These are phyloP conservation scores for Acleris cristana DNA, from an alignment of 2,888 invertebrate species.

Conservation along the genomic window DNA sequence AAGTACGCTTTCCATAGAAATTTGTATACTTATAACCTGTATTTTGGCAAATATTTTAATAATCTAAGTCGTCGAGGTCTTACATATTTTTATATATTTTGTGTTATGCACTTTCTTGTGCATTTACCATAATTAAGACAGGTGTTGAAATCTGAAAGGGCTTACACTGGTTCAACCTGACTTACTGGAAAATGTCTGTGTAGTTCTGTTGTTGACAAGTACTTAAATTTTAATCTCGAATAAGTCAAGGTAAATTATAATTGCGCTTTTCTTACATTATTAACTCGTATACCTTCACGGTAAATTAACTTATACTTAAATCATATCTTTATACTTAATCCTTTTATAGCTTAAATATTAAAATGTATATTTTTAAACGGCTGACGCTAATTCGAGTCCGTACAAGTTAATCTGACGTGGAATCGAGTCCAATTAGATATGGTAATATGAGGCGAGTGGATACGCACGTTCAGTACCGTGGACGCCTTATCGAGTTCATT, in stretches of 20 bases:
- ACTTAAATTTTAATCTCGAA: too few relatives aligned
- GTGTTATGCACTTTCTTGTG: background rate
- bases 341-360: conserved; percentile 8
- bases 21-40: too few relatives aligned
- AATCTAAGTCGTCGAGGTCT: too few relatives aligned
- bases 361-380: conserved; percentile 12
- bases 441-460: background rate
- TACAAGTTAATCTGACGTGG: conserved; percentile 16
- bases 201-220: too few relatives aligned
- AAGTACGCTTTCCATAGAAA: too few relatives aligned
- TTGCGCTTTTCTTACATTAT: background rate
- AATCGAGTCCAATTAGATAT: conserved; percentile 15
- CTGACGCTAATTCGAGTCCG: conserved; percentile 18
- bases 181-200: too few relatives aligned
- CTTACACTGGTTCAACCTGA: too few relatives aligned
- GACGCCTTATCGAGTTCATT: too few relatives aligned
- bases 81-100: too few relatives aligned
- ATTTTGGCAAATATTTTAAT: too few relatives aligned
- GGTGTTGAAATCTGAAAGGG: too few relatives aligned
- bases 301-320: background rate
- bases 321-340: background rate
- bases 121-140: too few relatives aligned
- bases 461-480: background rate
- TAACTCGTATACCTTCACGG: background rate
- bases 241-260: background rate